A percentile compares a stretch with the other conserved stretches of the same genome.
Evolutionary conservation across 2,888 invertebrate genomes (phyloP).

Genomic region (Mylabris sibirica): DNA sequence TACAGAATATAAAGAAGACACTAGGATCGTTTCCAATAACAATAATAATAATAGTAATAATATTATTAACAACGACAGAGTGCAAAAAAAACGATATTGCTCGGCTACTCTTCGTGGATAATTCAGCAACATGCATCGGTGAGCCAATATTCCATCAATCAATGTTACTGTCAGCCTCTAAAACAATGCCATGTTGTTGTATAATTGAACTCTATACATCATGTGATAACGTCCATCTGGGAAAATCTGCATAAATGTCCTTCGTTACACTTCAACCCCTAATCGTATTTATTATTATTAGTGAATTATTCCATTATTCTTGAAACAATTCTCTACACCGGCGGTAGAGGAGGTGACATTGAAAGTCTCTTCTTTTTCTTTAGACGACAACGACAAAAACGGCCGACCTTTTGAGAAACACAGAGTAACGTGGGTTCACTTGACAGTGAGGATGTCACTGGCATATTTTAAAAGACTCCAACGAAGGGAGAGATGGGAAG

Average conservation of each 20-base stretch:
- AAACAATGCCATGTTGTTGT: slow-evolving; percentile 62
- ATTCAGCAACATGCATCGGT: slow-evolving; percentile 53
- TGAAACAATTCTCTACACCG: slow-evolving; percentile 34
- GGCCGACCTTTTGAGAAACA: slow-evolving; percentile 44
- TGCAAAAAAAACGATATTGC: slow-evolving; percentile 43
- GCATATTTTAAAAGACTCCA: slow-evolving; percentile 48
- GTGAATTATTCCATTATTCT: slow-evolving; percentile 28
- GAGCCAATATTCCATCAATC: slow-evolving; percentile 59
- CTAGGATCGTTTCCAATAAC: slow-evolving; percentile 15
- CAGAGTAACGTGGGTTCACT: slow-evolving; percentile 49
- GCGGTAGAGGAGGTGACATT: slow-evolving; percentile 46
- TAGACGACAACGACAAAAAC: slow-evolving; percentile 40
- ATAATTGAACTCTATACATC: slow-evolving; percentile 61
- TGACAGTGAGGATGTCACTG: slow-evolving; percentile 52
- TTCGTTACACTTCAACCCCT: slow-evolving; percentile 18
- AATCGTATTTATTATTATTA: neutral
- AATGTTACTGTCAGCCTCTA: slow-evolving; percentile 59
- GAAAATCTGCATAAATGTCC: slow-evolving; percentile 50
- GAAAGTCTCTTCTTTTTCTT: slow-evolving; percentile 30
- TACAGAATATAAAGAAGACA: slow-evolving; percentile 21
- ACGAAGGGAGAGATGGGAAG: slow-evolving; percentile 25
- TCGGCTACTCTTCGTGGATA: slow-evolving; percentile 45
- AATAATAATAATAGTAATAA: neutral
- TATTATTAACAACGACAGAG: no score
- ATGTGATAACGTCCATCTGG: slow-evolving; percentile 55